Conservation (phyloP, 2,797 vertebrate species). For the Knipowitschia caucasica region DNA sequence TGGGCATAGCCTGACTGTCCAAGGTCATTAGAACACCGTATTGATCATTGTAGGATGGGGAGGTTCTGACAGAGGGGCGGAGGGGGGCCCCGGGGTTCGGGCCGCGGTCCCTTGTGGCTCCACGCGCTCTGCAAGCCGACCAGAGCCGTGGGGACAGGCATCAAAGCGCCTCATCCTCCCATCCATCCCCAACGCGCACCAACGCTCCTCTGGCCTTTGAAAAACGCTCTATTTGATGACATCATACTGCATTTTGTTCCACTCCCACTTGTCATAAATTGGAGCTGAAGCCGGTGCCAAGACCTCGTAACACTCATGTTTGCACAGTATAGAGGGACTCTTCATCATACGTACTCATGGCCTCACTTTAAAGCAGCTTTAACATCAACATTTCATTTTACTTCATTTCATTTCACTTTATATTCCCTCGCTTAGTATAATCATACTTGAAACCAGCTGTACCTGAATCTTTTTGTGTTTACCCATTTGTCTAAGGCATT, state of each 20-base stretch:
- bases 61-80: constrained; percentile 40
- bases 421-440: constrained; percentile 8
- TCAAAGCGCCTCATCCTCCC: constrained; percentile 68
- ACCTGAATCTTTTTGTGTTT: too few species aligned
- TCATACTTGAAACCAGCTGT: too few species aligned
- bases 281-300: constrained; percentile 41
- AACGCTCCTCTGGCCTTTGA: constrained; percentile 64
- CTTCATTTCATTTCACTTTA: too few species aligned
- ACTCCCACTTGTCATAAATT: constrained; percentile 50
- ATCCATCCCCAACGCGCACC: constrained; percentile 44
- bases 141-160: constrained; percentile 58
- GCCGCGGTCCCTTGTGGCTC: constrained; percentile 65
- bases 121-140: constrained; percentile 58
- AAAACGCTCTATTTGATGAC: constrained; percentile 71
- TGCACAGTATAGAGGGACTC: constrained; percentile 4
- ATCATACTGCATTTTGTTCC: constrained; percentile 61
- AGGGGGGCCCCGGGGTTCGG: constrained; percentile 50
- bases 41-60: constrained; percentile 67
- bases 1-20: constrained; percentile 57
- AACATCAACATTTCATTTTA: not conserved
- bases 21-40: constrained; percentile 71
- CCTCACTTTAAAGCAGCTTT: constrained; percentile 12
- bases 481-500: too few species aligned
- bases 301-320: constrained; percentile 8
- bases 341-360: constrained; percentile 2